These are phyloP conservation scores for Lagorchestes hirsutus DNA, from an alignment of 2,797 vertebrate genomes.

Conservation along the genomic window DNA sequence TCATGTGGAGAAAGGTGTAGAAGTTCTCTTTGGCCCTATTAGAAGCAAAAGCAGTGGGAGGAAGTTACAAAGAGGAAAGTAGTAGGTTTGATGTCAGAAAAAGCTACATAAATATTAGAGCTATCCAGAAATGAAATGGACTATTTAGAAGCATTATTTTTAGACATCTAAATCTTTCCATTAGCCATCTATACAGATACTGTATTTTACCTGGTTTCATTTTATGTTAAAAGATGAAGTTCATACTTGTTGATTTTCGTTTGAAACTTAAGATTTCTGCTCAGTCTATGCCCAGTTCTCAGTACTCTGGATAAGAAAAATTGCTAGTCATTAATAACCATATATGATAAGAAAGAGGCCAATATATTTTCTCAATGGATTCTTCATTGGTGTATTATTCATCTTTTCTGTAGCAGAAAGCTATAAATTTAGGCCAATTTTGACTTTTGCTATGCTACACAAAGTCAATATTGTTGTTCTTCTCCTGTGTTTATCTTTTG, in stretches of 20 bases:
- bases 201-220: background rate
- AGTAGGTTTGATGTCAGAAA: background rate
- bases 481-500: conserved; percentile 65
- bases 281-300: conserved; percentile 5
- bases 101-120: background rate
- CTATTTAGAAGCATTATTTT: background rate
- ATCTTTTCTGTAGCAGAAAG: conserved; percentile 52
- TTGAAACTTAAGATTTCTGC: conserved; percentile 5
- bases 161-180: background rate
- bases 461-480: conserved; percentile 7
- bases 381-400: background rate
- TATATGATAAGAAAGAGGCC: background rate
- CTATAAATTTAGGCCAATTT: conserved; percentile 38
- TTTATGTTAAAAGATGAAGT: background rate
- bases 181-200: background rate
- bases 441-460: conserved; percentile 53
- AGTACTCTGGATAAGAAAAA: conserved; percentile 4
- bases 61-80: background rate
- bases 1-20: background rate
- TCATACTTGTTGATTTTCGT: background rate
- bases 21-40: background rate
- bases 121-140: background rate
- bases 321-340: conserved; percentile 1
- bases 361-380: conserved; percentile 11
- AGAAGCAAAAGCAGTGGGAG: background rate